Base-by-base conservation (phyloP, 2,113 vertebrate species). In the Periophthalmodon schlosseri region DNA sequence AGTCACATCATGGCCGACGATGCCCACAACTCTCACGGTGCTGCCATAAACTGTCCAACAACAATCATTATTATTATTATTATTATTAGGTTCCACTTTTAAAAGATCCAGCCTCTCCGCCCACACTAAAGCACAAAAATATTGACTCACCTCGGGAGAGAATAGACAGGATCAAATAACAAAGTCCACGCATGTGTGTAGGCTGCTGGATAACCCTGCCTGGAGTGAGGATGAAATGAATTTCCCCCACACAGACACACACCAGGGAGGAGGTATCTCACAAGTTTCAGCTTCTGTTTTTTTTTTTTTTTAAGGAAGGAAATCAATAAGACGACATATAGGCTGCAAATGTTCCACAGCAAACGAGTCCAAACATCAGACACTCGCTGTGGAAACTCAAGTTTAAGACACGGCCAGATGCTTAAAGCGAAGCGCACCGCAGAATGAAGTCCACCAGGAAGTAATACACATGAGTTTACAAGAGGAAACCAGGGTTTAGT, bases 1-100 rank as follows among this genome's bases (percentile, higher is more conserved):
- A 0, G 85, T 95, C 76, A 95, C 8, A 0, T 89, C 8, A 52
- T 89, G 86, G 13, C 95, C 95, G 13, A 70, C 72, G 0, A 63
- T 6, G 47, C 93, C 95, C 10, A 0, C 74, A 73, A 96, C 82
- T 7, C 28, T 54, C 12, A 18, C 0, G 15, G 70, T 68, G 23
- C 71, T 57, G 7, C 68, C 66, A n/a, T 72, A 78, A 47, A 71
- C 88, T 89, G 77, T 49, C 54, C 34, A 49, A 81, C 3, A 74
- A 15, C 21, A 76, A 15, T 21, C 2, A 21, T 44, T n/a, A n/a
- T n/a, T n/a, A n/a, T n/a, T n/a, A 36, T 20, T 44, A 44, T 65
- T 11, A 39, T 20, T n/a, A 44, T 65, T 65, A 65, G 44, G n/a
- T 65, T n/a, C 44, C 60, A 65, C 20, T 34, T 63, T 11, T 28